These are phyloP conservation scores for Trisateles emortualis DNA, from an alignment of 2,888 invertebrate genomes.

Conservation along the genomic window DNA sequence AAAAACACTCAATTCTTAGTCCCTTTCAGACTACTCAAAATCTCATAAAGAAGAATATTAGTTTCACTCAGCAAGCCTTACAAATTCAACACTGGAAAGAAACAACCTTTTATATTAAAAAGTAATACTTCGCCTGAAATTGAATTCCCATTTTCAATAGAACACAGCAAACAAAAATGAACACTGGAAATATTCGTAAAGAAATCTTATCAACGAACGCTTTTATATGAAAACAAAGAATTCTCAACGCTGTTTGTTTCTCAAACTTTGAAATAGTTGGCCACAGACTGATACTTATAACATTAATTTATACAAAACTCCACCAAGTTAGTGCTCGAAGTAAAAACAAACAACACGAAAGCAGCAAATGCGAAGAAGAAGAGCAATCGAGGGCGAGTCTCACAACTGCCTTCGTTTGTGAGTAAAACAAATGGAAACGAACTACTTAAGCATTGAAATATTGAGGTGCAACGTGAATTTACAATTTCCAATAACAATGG, in stretches of 20 bases:
- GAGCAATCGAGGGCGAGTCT: conserved; percentile 57
- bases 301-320: conserved; percentile 50
- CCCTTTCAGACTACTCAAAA: neutral
- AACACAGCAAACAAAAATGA: conserved; percentile 41
- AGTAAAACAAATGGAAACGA: conserved; percentile 68
- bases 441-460: conserved; percentile 69
- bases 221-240: conserved; percentile 46
- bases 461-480: conserved; percentile 57
- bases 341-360: conserved; percentile 54
- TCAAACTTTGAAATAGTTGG: conserved; percentile 46
- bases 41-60: conserved; percentile 31
- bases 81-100: conserved; percentile 21
- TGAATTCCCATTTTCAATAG: conserved; percentile 34
- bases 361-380: conserved; percentile 51
- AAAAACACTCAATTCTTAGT: neutral
- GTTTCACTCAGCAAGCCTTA: conserved; percentile 27
- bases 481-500: conserved; percentile 61
- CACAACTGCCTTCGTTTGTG: conserved; percentile 57
- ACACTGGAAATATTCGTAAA: conserved; percentile 37
- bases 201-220: conserved; percentile 45
- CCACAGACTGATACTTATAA: conserved; percentile 47
- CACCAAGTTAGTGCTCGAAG: conserved; percentile 51
- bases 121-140: conserved; percentile 31
- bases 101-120: conserved; percentile 36
- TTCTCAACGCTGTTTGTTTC: conserved; percentile 43